Base-by-base conservation (phyloP, 2,797 vertebrate genomes). In the Schizopygopsis pylzovi region DNA sequence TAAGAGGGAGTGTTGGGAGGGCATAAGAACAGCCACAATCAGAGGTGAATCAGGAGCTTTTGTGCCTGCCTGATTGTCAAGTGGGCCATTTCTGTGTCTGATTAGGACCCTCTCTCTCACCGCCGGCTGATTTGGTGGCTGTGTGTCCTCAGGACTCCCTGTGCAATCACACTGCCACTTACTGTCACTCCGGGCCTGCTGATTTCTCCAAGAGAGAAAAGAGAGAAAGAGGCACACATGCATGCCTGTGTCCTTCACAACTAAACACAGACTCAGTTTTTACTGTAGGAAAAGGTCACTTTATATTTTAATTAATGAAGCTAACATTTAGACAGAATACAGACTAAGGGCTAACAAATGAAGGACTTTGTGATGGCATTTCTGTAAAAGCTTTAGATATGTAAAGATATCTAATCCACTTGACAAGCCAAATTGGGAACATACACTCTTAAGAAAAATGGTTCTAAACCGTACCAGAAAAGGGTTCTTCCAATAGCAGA, bases 1-100 rank as follows among this genome's bases (percentile, higher is more conserved):
- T 72, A 77, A 83, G 87, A 75, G 76, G 86, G 85, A 70, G 79
- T 59, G 81, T 76, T 83, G 84, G 95, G 95, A 95, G 95, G 94
- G 95, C 95, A 95, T 94, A 94, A 93, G 93, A 92, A 94, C 94
- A 93, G 95, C 95, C 94, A 96, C 96, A 97, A 97, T 97, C 96
- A 97, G 94, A 93, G 93, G 88, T 95, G 96, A 96, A 96, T 95
- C 95, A 95, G 93, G 92, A 94, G 93, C 95, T 94, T 96, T 96
- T 94, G 96, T 95, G 95, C 94, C 95, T 95, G 93, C 94, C 95
- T 97, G 96, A 96, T 97, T 97, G 95, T 97, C 95, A 95, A 97
- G 96, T 97, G 95, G 93, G 93, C 96, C 95, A 96, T 96, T 97
- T 97, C 94, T 94, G 93, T 92, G 94, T 80, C 96, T 97, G 95